A percentile compares a stretch with the other conserved stretches of the same genome.
These are phyloP conservation scores for Puffinus mauretanicus DNA, from an alignment of 2,113 vertebrate genomes.

Conservation along the genomic window DNA sequence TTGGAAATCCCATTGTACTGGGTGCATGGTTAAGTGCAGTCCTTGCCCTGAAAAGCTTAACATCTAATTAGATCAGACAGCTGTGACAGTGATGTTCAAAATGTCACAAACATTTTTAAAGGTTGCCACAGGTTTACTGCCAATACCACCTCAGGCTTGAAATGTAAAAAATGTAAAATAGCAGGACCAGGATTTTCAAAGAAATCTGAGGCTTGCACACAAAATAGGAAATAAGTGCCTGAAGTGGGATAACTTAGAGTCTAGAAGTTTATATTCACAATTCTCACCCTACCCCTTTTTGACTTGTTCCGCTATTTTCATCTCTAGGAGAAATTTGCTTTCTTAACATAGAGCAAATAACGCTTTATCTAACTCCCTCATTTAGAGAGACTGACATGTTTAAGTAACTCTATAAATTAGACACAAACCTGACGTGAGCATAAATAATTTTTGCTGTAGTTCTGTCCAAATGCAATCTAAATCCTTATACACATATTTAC, in stretches of 20 bases:
- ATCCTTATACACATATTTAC: not conserved
- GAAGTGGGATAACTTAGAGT: not conserved
- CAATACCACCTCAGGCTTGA: not conserved
- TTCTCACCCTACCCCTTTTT: not conserved
- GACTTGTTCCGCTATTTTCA: not conserved
- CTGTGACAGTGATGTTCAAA: not conserved
- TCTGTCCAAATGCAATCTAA: not conserved
- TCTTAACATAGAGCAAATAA: not conserved
- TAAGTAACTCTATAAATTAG: not conserved
- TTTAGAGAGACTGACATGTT: not conserved
- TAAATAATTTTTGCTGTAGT: not conserved
- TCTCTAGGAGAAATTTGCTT: not conserved
- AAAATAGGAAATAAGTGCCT: not conserved
- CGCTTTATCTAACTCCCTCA: not conserved
- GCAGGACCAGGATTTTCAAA: not conserved
- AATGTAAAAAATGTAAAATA: not conserved
- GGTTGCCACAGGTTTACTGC: not conserved
- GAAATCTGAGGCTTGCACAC: not conserved
- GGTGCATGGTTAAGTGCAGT: not conserved
- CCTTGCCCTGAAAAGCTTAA: not conserved
- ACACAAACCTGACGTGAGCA: not conserved
- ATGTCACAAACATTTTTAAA: conserved; percentile 10
- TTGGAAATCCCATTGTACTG: not conserved
- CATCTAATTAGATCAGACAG: not conserved
- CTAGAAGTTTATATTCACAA: not conserved